Base-by-base conservation (phyloP, 2,797 vertebrate species). In the Eremophila alpestris region DNA sequence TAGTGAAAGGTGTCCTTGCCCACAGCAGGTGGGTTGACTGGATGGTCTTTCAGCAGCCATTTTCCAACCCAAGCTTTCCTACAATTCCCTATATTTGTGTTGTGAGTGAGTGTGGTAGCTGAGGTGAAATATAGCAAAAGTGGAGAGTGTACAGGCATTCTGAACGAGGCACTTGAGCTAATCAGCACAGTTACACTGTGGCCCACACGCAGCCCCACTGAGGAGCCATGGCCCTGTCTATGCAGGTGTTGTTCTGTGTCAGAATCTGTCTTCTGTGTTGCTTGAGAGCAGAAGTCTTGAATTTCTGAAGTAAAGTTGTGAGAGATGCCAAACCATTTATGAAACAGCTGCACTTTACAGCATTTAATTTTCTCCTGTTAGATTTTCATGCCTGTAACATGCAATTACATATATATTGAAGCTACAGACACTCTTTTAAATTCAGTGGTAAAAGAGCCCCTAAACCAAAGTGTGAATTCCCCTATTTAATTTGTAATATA, bases 401-500 rank as follows among this genome's bases (percentile, higher is more conserved):
- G 46, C 51, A 83, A 58, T 95, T 96, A 76, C 70, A 16, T 79
- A 34, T 89, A 73, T 90, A 81, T 65, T 95, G 83, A 81, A 81
- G 71, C 55, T 69, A 82, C 65, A 96, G 68, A 80, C 91, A 80
- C 32, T 91, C 83, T 89, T 79, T 58, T 75, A 95, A 87, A 80
- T 90, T 90, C 46, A 41, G 20, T 48, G 45, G 40, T 38, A 75
- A 74, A 95, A 77, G 80, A 81, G 34, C 4, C 40, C 52, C 55
- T 68, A 76, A 80, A 58, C 7, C 16, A 79, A 94, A 95, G 56
- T 65, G 26, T 75, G 78, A 90, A 74, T 94, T 95, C 74, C 80
- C 34, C 87, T 91, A 24, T 93, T 96, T 96, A 93, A 96, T 95
- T 92, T 96, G 83, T 93, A 96, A 89, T 96, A 91, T 87, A 89